Conservation (phyloP, 2,888 invertebrate genomes). For the Heterodera filipjevi region DNA sequence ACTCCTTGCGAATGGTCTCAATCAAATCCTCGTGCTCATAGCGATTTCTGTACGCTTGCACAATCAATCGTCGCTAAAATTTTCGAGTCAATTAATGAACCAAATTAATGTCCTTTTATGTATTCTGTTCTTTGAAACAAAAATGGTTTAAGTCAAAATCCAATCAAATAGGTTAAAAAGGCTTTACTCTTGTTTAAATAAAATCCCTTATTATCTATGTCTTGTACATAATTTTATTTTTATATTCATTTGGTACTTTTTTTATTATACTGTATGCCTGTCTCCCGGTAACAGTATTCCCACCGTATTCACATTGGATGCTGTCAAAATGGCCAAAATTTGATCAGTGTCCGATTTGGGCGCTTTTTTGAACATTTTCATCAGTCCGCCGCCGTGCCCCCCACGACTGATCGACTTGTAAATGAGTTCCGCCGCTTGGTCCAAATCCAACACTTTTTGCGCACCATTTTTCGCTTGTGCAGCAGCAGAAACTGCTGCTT, state of each 20-base stretch:
- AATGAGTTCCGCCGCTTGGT: constrained; percentile 8
- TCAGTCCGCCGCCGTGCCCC: constrained; percentile 5
- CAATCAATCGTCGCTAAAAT: constrained; percentile 2
- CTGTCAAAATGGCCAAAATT: constrained; percentile 9
- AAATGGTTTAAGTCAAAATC: no score
- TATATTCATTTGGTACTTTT: no score
- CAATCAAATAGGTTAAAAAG: no score
- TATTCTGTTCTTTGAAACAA: no score
- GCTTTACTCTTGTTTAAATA: not conserved
- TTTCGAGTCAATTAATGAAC: not conserved
- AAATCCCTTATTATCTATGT: not conserved
- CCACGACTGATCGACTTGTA: not conserved
- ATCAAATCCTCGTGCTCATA: constrained; percentile 5
- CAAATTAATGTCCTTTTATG: no score
- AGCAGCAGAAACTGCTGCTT: no score
- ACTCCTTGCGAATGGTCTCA: not conserved
- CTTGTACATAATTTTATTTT: not conserved
- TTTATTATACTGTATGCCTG: no score
- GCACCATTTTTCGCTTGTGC: not conserved
- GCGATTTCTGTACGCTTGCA: not conserved
- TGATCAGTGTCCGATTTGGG: constrained; percentile 17
- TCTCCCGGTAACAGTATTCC: not conserved
- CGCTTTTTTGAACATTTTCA: constrained; percentile 17
- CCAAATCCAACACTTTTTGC: constrained; percentile 10
- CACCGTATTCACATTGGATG: not conserved